A percentile compares a stretch with the other conserved stretches of the same genome.
Evolutionary conservation across 2,888 invertebrate genomes (phyloP).

Genomic region (Pilophorus perplexus): DNA sequence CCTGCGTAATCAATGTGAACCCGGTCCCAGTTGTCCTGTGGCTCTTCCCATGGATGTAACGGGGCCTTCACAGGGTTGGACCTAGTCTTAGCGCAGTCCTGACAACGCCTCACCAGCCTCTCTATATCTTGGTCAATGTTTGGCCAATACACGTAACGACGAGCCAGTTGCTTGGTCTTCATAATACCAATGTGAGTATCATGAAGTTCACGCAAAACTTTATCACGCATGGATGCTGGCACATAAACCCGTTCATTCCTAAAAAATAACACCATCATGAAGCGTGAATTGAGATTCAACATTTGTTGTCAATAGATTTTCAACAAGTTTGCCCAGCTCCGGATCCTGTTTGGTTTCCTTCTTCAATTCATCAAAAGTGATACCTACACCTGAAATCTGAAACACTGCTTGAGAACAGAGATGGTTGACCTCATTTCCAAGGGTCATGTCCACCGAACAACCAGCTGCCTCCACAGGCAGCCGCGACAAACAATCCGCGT

Average conservation of each 20-base stretch:
- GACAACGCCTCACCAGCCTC: conserved; percentile 46
- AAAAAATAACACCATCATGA: conserved; percentile 37
- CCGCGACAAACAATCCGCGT: conserved; percentile 42
- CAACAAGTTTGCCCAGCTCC: neutral
- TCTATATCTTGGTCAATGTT: conserved; percentile 49
- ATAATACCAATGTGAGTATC: conserved; percentile 47
- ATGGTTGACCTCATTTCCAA: neutral
- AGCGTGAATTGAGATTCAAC: conserved; percentile 10
- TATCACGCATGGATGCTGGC: conserved; percentile 41
- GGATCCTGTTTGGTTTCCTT: conserved; percentile 20
- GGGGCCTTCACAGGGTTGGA: conserved; percentile 2
- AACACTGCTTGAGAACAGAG: neutral
- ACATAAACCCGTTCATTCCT: conserved; percentile 44
- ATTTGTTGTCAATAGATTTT: conserved; percentile 1
- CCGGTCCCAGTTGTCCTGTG: no score
- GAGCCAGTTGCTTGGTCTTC: conserved; percentile 49
- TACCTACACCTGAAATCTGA: conserved; percentile 13
- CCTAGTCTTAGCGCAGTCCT: conserved; percentile 4
- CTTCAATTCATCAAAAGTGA: conserved; percentile 1
- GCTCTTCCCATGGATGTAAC: no score
- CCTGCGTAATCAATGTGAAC: no score
- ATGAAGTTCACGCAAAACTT: conserved; percentile 41
- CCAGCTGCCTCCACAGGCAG: neutral
- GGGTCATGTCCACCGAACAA: neutral
- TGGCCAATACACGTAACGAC: conserved; percentile 49